Evolutionary conservation across 2,113 vertebrate genomes (phyloP), one percentile per base, ranked within the genome.

Genomic region (Oreochromis tanganicae): DNA sequence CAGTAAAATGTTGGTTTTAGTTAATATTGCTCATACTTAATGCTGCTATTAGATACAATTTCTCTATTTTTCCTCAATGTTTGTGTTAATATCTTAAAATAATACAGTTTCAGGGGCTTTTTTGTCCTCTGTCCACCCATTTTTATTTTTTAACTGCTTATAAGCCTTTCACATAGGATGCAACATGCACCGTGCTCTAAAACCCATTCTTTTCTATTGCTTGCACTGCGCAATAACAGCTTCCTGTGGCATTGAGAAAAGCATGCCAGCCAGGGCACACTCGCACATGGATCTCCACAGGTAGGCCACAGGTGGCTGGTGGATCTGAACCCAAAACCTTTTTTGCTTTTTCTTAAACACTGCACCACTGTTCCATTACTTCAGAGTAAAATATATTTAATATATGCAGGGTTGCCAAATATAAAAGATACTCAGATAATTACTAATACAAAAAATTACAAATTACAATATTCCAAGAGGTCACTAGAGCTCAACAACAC

Each of bases 71-170:
- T 78, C 24, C 43, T 32, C 10, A 32, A 0, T 50, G 24, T 50
- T 11, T 32, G 27, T 32, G 48, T 78, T 50, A 32, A 32, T 32
- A 32, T 50, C 43, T 75, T 50, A 50, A 52, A 78, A 19, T 78
- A 52, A 78, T n/a, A 78, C 16, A 13, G 46, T n/a, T 52, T 34
- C 73, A 34, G 27, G 7, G 29, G 2, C 0, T 12, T 8, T 19
- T 34, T n/a, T 78, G 10, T 29, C 43, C 17, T 50, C 0, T 32
- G 29, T 32, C 24, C 0, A 2, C 1, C 43, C 0, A 19, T 50
- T 32, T 71, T 11, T 27, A 3, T 29, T 19, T 50, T 75, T 29
- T 1, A 48, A 19, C 16, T 19, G 43, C 43, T 73, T 46, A 27
- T 13, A 73, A 46, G 68, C 68, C 13, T 7, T 73, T 73, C 41